Evolutionary conservation across 2,113 vertebrate species (phyloP).

Genomic region (Hippocampus barbouri): DNA sequence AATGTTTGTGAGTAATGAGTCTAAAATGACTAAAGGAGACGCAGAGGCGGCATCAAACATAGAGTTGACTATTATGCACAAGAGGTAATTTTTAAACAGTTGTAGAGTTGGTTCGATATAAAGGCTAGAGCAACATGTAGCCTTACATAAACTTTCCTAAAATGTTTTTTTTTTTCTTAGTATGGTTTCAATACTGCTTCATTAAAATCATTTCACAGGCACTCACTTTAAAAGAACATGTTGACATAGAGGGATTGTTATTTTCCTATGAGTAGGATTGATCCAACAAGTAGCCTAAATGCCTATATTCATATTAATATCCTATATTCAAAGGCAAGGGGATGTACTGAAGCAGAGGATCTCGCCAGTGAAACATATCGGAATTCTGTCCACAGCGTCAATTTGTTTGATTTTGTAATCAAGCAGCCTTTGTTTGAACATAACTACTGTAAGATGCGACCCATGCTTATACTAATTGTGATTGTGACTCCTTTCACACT

Average conservation of each 20-base stretch:
- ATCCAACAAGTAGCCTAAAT: too few relatives aligned
- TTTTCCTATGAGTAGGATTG: too few relatives aligned
- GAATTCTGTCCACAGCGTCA: not conserved
- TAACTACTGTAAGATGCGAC: not conserved
- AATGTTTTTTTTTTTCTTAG: not conserved
- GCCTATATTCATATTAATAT: too few relatives aligned
- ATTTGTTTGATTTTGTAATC: not conserved
- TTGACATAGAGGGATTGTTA: not conserved
- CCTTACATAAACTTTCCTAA: not conserved
- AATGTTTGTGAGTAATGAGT: not conserved
- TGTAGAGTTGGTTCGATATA: not conserved
- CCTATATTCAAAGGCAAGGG: too few relatives aligned
- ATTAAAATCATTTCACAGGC: not conserved
- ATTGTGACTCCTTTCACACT: not conserved
- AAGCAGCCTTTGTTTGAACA: not conserved
- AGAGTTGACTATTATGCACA: not conserved
- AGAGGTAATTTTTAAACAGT: not conserved
- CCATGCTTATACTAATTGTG: not conserved
- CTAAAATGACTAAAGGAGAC: not conserved
- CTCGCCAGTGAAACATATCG: too few relatives aligned
- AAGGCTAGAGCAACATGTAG: not conserved
- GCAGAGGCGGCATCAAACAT: not conserved
- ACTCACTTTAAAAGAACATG: not conserved
- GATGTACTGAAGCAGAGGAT: too few relatives aligned
- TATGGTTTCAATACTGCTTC: not conserved